A percentile compares a stretch with the other conserved stretches of the same genome.
phyloP scores from a whole-genome alignment of 2,888 invertebrate genomes.

The Ectemnius continuus region DNA sequence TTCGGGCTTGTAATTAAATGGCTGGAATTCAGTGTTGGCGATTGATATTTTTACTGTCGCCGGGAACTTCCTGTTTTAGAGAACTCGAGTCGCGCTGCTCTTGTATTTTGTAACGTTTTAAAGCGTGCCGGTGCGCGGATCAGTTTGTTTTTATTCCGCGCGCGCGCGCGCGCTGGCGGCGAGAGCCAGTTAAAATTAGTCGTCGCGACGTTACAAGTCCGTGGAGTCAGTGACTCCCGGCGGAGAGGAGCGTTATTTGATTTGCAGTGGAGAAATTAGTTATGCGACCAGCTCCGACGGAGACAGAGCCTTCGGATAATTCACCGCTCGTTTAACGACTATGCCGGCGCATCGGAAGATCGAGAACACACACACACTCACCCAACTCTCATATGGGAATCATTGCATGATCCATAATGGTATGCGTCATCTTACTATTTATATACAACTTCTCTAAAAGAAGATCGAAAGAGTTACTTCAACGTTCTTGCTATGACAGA shows the following conservation, averaged over 20 bases:
- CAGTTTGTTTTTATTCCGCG: conserved; percentile 57
- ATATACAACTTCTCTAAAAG: too few species aligned
- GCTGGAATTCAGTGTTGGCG: too few species aligned
- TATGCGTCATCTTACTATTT: too few species aligned
- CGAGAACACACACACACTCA: too few species aligned
- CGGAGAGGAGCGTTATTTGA: conserved; percentile 46
- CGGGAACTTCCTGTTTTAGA: too few species aligned
- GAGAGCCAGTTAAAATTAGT: conserved; percentile 64
- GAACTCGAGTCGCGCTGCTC: not conserved
- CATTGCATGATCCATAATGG: too few species aligned
- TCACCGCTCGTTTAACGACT: not conserved
- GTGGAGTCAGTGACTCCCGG: conserved; percentile 58
- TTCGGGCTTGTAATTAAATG: too few species aligned
- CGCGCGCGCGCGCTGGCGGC: conserved; percentile 45
- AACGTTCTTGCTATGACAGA: too few species aligned
- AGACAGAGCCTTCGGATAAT: conserved; percentile 24
- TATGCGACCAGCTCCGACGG: conserved; percentile 12
- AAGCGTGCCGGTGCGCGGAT: conserved; percentile 30
- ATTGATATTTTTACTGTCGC: too few species aligned
- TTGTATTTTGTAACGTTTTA: conserved; percentile 35
- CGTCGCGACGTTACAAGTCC: conserved; percentile 54
- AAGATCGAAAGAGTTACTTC: too few species aligned
- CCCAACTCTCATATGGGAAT: too few species aligned
- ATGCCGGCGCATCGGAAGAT: too few species aligned
- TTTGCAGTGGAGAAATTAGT: conserved; percentile 43